Conservation (phyloP, 2,797 vertebrate genomes). For the Gobio occitaniae region DNA sequence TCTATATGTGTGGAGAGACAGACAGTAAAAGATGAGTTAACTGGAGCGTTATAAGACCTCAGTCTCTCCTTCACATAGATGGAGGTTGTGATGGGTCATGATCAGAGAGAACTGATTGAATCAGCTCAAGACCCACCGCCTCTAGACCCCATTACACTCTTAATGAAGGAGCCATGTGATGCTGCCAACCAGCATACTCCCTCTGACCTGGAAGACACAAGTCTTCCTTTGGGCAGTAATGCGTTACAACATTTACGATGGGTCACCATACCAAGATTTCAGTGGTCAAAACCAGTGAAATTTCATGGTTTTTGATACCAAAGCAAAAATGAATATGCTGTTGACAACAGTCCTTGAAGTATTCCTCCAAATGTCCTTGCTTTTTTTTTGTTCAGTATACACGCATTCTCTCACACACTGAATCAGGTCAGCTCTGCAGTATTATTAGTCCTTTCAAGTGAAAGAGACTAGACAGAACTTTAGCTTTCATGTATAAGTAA, state of each 20-base stretch:
- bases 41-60: constrained; percentile 27
- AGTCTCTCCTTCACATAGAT: constrained; percentile 16
- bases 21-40: constrained; percentile 29
- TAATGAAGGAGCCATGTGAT: constrained; percentile 36
- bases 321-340: background rate
- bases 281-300: background rate
- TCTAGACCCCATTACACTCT: constrained; percentile 21
- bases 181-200: constrained; percentile 31
- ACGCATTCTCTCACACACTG: background rate
- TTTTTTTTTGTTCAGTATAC: background rate
- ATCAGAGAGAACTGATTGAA: constrained; percentile 10
- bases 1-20: background rate
- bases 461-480: constrained; percentile 35
- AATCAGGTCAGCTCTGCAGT: constrained; percentile 29
- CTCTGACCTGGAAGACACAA: constrained; percentile 45
- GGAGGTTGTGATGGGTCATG: constrained; percentile 40
- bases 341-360: background rate
- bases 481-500: constrained; percentile 31
- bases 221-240: background rate
- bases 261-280: background rate
- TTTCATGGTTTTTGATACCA: background rate
- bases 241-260: background rate
- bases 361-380: background rate
- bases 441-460: constrained; percentile 9
- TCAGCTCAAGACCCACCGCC: constrained; percentile 16